Base-by-base conservation (phyloP, 2,797 vertebrate species). In the Microctenopoma lineatum region DNA sequence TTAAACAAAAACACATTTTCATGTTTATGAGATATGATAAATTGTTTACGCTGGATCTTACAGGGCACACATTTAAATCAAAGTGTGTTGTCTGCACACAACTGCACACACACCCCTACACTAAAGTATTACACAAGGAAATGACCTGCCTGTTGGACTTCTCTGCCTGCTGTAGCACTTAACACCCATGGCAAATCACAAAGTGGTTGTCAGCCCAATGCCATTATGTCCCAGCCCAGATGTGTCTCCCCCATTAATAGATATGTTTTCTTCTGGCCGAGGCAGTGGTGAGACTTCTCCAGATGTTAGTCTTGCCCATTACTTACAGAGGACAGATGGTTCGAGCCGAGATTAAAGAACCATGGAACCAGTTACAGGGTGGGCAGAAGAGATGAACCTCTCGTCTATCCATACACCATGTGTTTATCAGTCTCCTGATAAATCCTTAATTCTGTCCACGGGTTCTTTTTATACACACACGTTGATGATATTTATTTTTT, bases 261-360 rank as follows among this genome's bases (percentile, higher is more conserved):
- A 84, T 76, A 41, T 74, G 73, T 85, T 84, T 79, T 84, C 75
- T 73, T 66, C 77, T 62, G 66, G 64, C 57, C 6, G 16, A 29
- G 48, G 71, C 72, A 69, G 29, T 26, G 42, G 38, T 66, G 68
- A 74, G 70, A 79, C 70, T 69, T 80, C 84, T 84, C 84, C 91
- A 92, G 87, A 92, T 93, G 91, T 90, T 87, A 82, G 62, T 78
- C 75, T 73, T 88, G 74, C 74, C 75, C 79, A 73, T 86, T 85
- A 73, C 78, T 87, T 83, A 84, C 71, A 85, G 36, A 60, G 66
- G 81, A 84, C 87, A 91, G 88, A 89, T 87, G 87, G 79, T 76
- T 84, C 86, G 81, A 81, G 73, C 53, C 16, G 16, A 81, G 81
- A 92, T 91, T 84, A 90, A 88, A 90, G 79, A 52, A 66, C 69